Evolutionary conservation across 2,113 vertebrate species (phyloP).

Genomic region (Centropus unirufus): DNA sequence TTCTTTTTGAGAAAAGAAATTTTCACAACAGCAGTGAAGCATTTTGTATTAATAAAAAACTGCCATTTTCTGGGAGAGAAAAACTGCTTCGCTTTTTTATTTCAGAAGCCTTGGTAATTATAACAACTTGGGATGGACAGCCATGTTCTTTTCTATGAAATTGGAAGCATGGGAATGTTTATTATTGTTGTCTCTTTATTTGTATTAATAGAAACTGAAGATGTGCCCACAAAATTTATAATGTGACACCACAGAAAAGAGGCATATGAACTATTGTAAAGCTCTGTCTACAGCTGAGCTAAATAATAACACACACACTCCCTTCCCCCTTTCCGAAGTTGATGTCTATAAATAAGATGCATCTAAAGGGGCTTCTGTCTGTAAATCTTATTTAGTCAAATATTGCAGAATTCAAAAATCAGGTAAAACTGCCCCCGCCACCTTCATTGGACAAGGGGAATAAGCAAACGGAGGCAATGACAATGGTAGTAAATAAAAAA

Average conservation of each 20-base stretch:
- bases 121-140: neutral
- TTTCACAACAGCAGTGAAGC: neutral
- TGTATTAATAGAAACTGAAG: neutral
- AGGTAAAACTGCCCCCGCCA: neutral
- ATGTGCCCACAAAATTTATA: neutral
- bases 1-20: neutral
- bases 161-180: neutral
- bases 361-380: neutral
- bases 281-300: neutral
- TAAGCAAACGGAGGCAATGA: neutral
- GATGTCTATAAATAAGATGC: neutral
- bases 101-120: neutral
- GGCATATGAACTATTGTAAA: neutral
- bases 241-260: neutral
- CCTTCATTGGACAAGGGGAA: neutral
- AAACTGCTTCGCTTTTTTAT: neutral
- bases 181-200: neutral
- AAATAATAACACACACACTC: neutral
- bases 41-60: neutral
- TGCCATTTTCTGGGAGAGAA: conserved; percentile 36
- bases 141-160: neutral
- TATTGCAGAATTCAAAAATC: accelerated
- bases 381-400: neutral
- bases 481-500: neutral
- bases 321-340: neutral